Base-by-base conservation (phyloP, 2,888 invertebrate genomes). In the Pachydiplax longipennis region DNA sequence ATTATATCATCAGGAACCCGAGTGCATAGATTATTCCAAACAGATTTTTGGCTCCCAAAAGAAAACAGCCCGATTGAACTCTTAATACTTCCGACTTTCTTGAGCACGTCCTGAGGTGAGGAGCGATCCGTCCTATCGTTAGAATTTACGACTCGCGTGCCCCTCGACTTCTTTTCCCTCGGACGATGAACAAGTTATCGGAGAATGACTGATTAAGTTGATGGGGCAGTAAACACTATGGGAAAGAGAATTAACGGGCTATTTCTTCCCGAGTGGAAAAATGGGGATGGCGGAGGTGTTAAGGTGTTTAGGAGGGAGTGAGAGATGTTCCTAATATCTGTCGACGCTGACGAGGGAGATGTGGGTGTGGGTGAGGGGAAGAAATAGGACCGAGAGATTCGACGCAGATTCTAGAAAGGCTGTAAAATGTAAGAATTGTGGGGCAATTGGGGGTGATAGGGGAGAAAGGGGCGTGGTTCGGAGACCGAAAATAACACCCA, bases 381-480 rank as follows among this genome's bases (percentile, higher is more conserved):
- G 73, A 73, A 31, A 25, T 31, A 25, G 73, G 31, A 31, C 61
- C n/a, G 22, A 65, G 40, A 58, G 87, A 87, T 53, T 87, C 58
- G 22, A 87, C 73, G 25, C 25, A 87, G 87, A 61, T 61, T 65
- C 87, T 58, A n/a, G 87, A 61, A 61, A 87, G 87, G 87, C 48
- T 87, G 87, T 87, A 87, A 87, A 87, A 61, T n/a, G 53, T 65
- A 65, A 87, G 87, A 87, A 61, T 87, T 87, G 65, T 87, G 87
- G 87, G 61, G 87, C 61, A 40, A 61, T 87, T 53, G 61, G 40
- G n/a, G 87, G 10, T 61, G 58, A 83, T 61, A 61, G 83, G 31
- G 35, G 58, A 58, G 83, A 35, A 61, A 37, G 61, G 65, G 87
- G 87, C 40, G 87, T 87, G 87, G 87, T 61, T 61, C 61, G 2